phyloP scores from a whole-genome alignment of 2,888 invertebrate genomes.

The Mythimna albipuncta region DNA sequence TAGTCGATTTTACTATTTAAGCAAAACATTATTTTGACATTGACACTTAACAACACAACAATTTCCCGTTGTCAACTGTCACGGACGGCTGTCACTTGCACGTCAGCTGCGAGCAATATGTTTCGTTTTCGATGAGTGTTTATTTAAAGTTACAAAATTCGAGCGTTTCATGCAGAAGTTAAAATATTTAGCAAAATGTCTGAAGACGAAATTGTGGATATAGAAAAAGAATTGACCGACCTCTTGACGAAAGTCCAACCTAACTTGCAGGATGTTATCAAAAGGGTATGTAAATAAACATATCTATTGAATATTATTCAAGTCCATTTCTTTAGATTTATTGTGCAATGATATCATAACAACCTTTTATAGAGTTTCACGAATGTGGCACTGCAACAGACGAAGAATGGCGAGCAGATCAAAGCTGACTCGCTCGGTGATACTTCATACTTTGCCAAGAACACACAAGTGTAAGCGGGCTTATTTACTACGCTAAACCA shows the following conservation, averaged over 20 bases:
- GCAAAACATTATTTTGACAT: conserved; percentile 15
- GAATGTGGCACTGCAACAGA: conserved; percentile 89
- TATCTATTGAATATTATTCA: not conserved
- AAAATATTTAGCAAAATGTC: conserved; percentile 79
- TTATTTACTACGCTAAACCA: not conserved
- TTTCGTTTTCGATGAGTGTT: conserved; percentile 56
- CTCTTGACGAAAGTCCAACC: conserved; percentile 88
- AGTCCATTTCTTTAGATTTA: not conserved
- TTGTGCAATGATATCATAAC: conserved; percentile 1
- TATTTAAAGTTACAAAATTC: conserved; percentile 52
- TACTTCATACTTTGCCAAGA: conserved; percentile 89
- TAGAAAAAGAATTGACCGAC: conserved; percentile 87
- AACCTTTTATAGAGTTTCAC: conserved; percentile 89
- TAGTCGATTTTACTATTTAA: conserved; percentile 23
- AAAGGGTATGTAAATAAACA: conserved; percentile 86
- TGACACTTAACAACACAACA: conserved; percentile 66
- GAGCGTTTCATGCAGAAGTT: conserved; percentile 54
- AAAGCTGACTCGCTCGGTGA: conserved; percentile 87
- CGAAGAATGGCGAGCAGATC: conserved; percentile 85
- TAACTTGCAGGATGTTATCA: conserved; percentile 91
- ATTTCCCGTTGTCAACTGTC: conserved; percentile 50
- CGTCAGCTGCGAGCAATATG: conserved; percentile 63
- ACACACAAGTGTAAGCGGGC: conserved; percentile 90
- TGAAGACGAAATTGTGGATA: conserved; percentile 82
- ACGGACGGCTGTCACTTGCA: conserved; percentile 43